A percentile compares a stretch with the other conserved stretches of the same genome.
Evolutionary conservation across 2,113 vertebrate species (phyloP).

Genomic region (Pelvicachromis taeniatus): DNA sequence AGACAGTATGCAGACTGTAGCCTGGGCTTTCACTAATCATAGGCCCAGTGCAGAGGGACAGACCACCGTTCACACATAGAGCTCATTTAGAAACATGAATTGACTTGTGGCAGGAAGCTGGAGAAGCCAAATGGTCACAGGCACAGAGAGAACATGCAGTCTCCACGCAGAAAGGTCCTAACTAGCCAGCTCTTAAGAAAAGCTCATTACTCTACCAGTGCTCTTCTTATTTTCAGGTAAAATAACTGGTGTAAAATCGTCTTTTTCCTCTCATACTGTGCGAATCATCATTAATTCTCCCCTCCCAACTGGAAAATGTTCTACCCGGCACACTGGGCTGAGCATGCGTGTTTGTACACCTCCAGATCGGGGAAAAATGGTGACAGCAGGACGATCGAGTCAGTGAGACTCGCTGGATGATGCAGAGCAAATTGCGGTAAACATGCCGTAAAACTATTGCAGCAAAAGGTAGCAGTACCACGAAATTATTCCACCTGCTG

Average conservation of each 20-base stretch:
- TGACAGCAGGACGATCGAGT: background rate
- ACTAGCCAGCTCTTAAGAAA: background rate
- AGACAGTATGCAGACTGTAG: background rate
- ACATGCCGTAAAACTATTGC: background rate
- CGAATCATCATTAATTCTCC: background rate
- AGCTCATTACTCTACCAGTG: background rate
- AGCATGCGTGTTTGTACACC: background rate
- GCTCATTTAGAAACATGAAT: background rate
- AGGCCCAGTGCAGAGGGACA: background rate
- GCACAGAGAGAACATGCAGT: background rate
- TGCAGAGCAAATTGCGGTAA: background rate
- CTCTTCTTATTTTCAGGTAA: background rate
- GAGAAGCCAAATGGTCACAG: background rate
- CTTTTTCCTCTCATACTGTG: background rate
- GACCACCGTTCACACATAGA: background rate
- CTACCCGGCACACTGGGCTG: background rate
- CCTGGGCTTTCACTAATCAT: fast-evolving
- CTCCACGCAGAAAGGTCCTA: background rate
- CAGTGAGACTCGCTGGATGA: background rate
- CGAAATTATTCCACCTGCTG: background rate
- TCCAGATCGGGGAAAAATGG: background rate
- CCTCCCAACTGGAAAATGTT: background rate
- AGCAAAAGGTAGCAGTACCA: background rate
- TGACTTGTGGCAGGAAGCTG: background rate
- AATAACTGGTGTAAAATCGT: background rate